A percentile compares a stretch with the other conserved stretches of the same genome.
Evolutionary conservation across 2,113 vertebrate genomes (phyloP).

Genomic region (Neomonachus schauinslandi): DNA sequence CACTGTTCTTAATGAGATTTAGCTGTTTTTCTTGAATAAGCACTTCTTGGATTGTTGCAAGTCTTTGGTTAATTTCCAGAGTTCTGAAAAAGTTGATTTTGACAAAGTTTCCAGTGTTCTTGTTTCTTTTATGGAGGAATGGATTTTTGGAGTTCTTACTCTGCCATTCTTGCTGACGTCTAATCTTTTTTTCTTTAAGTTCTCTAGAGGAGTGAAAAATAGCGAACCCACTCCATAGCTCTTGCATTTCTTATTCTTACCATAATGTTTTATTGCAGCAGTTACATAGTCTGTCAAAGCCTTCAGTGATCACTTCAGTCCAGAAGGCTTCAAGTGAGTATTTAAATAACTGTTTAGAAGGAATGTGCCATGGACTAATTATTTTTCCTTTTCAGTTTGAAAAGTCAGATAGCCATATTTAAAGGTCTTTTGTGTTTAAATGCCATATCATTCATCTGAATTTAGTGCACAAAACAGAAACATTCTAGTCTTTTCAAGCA

Average conservation of each 20-base stretch:
- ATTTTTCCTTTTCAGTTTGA: slow-evolving; percentile 42
- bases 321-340: slow-evolving; percentile 39
- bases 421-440: neutral
- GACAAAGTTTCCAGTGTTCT: neutral
- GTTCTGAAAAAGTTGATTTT: slow-evolving; percentile 19
- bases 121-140: neutral
- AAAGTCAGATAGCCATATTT: neutral
- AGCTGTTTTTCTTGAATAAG: slow-evolving; percentile 18
- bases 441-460: neutral
- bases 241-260: neutral
- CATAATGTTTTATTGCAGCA: neutral
- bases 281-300: slow-evolving; percentile 7
- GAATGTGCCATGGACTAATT: neutral
- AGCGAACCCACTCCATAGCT: neutral
- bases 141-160: neutral
- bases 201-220: slow-evolving; percentile 17
- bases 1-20: neutral
- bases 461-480: neutral
- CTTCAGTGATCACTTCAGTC: slow-evolving; percentile 7
- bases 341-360: slow-evolving; percentile 47
- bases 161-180: neutral
- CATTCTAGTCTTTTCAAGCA: neutral
- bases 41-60: neutral
- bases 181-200: slow-evolving; percentile 7
- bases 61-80: slow-evolving; percentile 41